Conservation (phyloP, 2,888 invertebrate species). For the Agriopis aurantiaria region DNA sequence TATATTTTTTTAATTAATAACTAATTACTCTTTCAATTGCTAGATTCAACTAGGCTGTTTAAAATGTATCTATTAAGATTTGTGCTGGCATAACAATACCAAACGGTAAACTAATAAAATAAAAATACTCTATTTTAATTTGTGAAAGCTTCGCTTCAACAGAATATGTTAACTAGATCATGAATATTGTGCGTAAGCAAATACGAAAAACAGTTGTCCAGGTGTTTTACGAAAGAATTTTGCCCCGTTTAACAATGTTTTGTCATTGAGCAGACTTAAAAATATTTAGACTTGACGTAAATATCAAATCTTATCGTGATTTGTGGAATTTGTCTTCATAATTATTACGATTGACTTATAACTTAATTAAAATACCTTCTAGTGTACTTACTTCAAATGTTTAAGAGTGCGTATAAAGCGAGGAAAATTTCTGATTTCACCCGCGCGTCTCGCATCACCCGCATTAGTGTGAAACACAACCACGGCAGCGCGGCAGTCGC, state of each 20-base stretch:
- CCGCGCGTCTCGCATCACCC: too few relatives aligned
- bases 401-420: too few relatives aligned
- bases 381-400: too few relatives aligned
- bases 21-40: too few relatives aligned
- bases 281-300: not conserved
- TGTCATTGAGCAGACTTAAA: not conserved
- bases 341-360: too few relatives aligned
- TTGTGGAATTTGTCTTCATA: too few relatives aligned
- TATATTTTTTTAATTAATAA: too few relatives aligned
- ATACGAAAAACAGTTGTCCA: slow-evolving; percentile 20
- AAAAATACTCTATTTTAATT: not conserved
- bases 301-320: not conserved
- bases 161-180: slow-evolving; percentile 7
- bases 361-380: too few relatives aligned
- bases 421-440: too few relatives aligned
- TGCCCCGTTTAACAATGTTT: slow-evolving; percentile 10
- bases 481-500: too few relatives aligned
- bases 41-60: not conserved
- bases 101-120: not conserved
- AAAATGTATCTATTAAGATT: not conserved
- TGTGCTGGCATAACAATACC: not conserved
- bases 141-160: not conserved
- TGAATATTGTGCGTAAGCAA: slow-evolving; percentile 7
- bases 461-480: too few relatives aligned
- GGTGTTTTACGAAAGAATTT: slow-evolving; percentile 19